These are phyloP conservation scores for Polypedilum pembai DNA, from an alignment of 1,140 invertebrate species.

Conservation along the genomic window DNA sequence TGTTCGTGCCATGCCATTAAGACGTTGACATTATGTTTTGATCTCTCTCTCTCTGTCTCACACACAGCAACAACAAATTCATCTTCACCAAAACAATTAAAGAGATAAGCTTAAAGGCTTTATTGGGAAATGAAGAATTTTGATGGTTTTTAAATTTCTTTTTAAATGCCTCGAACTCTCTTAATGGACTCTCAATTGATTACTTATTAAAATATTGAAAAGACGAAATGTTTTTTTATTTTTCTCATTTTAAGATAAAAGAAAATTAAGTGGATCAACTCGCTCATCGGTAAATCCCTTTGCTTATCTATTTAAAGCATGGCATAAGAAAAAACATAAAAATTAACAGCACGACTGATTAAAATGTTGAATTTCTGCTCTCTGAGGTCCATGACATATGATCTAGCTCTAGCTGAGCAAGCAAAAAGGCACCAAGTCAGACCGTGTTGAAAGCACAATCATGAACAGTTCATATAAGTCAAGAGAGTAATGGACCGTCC, in stretches of 20 bases:
- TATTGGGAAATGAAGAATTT: constrained; percentile 2
- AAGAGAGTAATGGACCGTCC: constrained; percentile 7
- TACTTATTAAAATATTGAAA: constrained; percentile 9
- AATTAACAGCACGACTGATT: constrained; percentile 15
- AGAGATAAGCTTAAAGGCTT: neutral
- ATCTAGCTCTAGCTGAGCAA: neutral
- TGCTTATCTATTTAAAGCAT: neutral
- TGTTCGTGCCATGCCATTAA: neutral
- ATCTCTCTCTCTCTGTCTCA: neutral
- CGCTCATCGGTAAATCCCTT: neutral
- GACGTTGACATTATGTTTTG: constrained; percentile 10
- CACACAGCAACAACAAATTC: neutral
- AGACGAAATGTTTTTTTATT: neutral
- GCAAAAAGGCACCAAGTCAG: neutral
- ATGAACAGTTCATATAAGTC: neutral
- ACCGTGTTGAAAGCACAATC: constrained; percentile 1
- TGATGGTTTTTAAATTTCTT: neutral
- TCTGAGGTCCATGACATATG: neutral
- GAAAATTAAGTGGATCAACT: constrained; percentile 10
- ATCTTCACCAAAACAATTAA: neutral
- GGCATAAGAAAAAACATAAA: neutral
- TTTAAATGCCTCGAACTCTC: constrained; percentile 16
- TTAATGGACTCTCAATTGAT: constrained; percentile 18
- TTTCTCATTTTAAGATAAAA: neutral
- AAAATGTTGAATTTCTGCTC: neutral